Evolutionary conservation across 2,797 vertebrate species (phyloP), one percentile per base, ranked within the genome.

Genomic region (Geotrypetes seraphini): DNA sequence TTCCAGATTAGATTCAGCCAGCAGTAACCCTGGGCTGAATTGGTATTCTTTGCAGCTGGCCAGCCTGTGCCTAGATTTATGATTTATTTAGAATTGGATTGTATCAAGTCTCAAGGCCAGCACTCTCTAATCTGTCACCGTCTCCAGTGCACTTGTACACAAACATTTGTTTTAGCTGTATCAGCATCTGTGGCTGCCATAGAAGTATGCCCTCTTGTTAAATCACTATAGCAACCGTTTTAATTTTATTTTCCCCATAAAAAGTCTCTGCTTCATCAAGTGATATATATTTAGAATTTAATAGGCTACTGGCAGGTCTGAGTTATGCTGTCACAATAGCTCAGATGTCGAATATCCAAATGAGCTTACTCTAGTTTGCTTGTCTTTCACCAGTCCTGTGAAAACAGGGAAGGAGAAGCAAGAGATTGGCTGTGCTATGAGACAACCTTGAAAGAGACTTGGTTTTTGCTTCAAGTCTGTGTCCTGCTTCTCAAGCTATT

Each of bases 31-130:
- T 12, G 24, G 23, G 32, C 48, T 8, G 1, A 46, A 63, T 70
- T 60, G 57, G 37, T 67, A 73, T 75, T 66, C 62, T 48, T 39
- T 25, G 16, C 28, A 47, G 33, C 12, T 46, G 63, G 45, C 47
- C 54, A 57, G 43, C 15, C 55, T 42, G 22, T 34, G 16, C 61
- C 69, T 56, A 69, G 69, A 73, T 68, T 71, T 73, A 73, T 78
- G 72, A 78, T 76, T 79, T 78, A 78, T 79, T 82, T 78, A 67
- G 66, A 55, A 71, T 4, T 58, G 57, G 67, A 74, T 75, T 74
- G 75, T 58, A 65, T 41, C 4, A 28, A 60, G 50, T 54, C 68
- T 73, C 66, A 58, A 76, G 71, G 74, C 74, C 69, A 75, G 58
- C 50, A 25, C 40, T 68, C 56, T 41, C 61, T 72, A 75, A 82